Base-by-base conservation (phyloP, 1,140 invertebrate species). In the Acromyrmex charruanus region DNA sequence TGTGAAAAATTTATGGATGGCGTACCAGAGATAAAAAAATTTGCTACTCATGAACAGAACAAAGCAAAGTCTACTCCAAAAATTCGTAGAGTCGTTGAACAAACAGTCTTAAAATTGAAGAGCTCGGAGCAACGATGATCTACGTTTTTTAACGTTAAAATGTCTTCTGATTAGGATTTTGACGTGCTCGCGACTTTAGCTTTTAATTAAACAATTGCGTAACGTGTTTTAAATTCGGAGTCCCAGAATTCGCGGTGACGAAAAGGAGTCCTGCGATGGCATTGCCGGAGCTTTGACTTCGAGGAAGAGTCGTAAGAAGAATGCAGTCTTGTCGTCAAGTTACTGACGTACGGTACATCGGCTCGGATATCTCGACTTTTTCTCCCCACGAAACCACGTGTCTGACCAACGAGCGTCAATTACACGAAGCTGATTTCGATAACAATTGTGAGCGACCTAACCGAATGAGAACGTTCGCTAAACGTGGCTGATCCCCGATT, bases 261-360 rank as follows among this genome's bases (percentile, higher is more conserved):
- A 71, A 49, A 74, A 21, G 35, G n/a, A 58, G 39, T 35, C 28
- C 49, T 9, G 21, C 21, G 18, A 28, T 18, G 21, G 58, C 49
- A 63, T 58, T 58, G 80, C 28, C 74, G 58, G 71, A 72, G 66
- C 21, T 69, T 69, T n/a, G 66, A n/a, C 68, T 93, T 93, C 92
- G 88, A 80, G 69, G 93, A 93, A 93, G 87, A 77, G 77, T 51
- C 82, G 85, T 86, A 87, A 92, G 89, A 93, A 94, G 92, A 94
- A 92, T 94, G 93, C 90, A 88, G 92, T 93, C 92, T 93, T 93
- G 91, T 93, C 90, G 91, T 93, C 89, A 88, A 88, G 88, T 88
- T 88, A 88, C 92, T 84, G 90, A 92, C 80, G 88, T 93, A 93
- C 93, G 92, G 92, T 93, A 93, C 91, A 91, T 88, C 82, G 84